Percentiles rank a stretch among this genome's conserved stretches.
These are phyloP conservation scores for Sebastes hubbsi DNA, from an alignment of 2,797 vertebrate genomes.

Conservation along the genomic window DNA sequence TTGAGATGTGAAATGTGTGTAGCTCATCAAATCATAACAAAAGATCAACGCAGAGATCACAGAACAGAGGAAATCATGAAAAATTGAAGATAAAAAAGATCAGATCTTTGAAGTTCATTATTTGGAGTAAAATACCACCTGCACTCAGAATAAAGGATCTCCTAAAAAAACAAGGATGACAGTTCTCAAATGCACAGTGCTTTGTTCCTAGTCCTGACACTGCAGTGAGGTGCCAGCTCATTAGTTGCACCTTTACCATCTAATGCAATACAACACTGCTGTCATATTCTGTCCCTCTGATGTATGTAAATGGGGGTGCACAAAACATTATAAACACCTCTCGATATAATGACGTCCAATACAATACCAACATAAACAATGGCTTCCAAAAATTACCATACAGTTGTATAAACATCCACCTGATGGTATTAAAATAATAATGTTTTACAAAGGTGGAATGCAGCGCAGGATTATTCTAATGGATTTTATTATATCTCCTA, in stretches of 20 bases:
- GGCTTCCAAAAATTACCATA: background rate
- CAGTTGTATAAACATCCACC: background rate
- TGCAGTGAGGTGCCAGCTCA: background rate
- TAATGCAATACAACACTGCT: background rate
- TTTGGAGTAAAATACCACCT: background rate
- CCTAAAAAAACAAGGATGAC: background rate
- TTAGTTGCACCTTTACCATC: slow-evolving; percentile 7
- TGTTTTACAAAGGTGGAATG: background rate
- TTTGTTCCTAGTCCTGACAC: slow-evolving; percentile 5
- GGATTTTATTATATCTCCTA: background rate
- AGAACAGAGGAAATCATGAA: background rate
- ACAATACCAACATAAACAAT: background rate
- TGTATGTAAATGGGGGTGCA: background rate
- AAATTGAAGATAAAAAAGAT: background rate
- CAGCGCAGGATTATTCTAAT: background rate
- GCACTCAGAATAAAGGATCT: background rate
- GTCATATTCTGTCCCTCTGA: background rate
- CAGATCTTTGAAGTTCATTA: slow-evolving; percentile 6
- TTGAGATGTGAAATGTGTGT: background rate
- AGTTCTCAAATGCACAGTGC: background rate
- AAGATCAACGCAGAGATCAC: background rate
- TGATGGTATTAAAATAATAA: background rate
- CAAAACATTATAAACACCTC: background rate
- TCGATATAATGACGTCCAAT: background rate
- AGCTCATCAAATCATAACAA: background rate